These are phyloP conservation scores for Eilema sororculum DNA, from an alignment of 2,888 invertebrate genomes.

Conservation along the genomic window DNA sequence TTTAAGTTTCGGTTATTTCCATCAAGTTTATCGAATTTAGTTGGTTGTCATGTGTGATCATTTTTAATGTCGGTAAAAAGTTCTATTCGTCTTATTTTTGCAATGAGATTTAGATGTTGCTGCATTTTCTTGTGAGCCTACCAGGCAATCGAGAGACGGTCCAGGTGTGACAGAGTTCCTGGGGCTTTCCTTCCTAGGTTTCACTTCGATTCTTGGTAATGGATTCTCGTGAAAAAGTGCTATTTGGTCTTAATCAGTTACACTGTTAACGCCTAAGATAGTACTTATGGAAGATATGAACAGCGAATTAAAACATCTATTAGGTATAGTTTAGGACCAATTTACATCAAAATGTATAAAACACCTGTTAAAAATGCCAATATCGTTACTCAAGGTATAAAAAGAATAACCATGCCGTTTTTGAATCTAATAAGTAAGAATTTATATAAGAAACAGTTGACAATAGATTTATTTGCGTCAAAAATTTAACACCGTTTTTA, in stretches of 20 bases:
- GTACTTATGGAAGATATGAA: background rate
- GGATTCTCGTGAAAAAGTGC: background rate
- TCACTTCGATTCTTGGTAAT: background rate
- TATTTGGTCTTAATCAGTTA: background rate
- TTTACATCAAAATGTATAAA: background rate
- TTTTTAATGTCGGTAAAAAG: background rate
- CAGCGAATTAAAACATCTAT: background rate
- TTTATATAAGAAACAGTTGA: too few relatives aligned
- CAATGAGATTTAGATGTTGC: background rate
- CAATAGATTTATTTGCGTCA: too few relatives aligned
- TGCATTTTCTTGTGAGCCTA: background rate
- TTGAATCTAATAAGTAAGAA: too few relatives aligned
- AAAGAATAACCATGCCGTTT: background rate
- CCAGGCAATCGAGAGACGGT: too few relatives aligned
- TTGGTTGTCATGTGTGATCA: background rate
- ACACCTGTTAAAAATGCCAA: too few relatives aligned
- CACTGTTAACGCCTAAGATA: background rate
- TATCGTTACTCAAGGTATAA: background rate
- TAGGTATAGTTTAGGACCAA: background rate
- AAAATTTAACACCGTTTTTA: too few relatives aligned
- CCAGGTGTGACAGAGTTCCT: too few relatives aligned
- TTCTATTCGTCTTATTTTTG: background rate
- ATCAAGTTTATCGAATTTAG: background rate
- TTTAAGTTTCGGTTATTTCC: conserved; percentile 33
- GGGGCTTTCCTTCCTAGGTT: background rate